phyloP scores from a whole-genome alignment of 2,888 invertebrate genomes.

The Aporophyla lueneburgensis region DNA sequence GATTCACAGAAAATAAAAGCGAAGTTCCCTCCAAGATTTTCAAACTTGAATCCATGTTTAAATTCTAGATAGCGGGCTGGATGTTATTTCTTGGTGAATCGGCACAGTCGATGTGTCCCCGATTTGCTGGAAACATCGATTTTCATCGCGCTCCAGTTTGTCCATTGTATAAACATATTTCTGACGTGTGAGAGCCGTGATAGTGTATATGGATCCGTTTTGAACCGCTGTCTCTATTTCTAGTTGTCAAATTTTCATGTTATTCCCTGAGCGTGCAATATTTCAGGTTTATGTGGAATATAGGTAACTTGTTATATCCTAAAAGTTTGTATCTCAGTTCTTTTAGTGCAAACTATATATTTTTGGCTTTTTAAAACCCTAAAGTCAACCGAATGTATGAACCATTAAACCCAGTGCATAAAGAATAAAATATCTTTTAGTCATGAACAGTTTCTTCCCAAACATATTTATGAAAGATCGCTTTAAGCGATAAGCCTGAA shows the following conservation, averaged over 20 bases:
- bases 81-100: slow-evolving; percentile 63
- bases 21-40: slow-evolving; percentile 45
- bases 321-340: neutral
- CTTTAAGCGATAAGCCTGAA: slow-evolving; percentile 7
- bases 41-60: slow-evolving; percentile 56
- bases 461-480: neutral
- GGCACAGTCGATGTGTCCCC: slow-evolving; percentile 61
- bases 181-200: slow-evolving; percentile 54
- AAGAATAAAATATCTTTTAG: neutral
- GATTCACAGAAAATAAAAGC: slow-evolving; percentile 60
- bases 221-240: slow-evolving; percentile 31
- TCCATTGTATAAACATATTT: slow-evolving; percentile 63
- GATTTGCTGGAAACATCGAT: slow-evolving; percentile 66
- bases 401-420: neutral
- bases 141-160: slow-evolving; percentile 63
- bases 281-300: slow-evolving; percentile 9
- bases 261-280: neutral
- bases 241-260: slow-evolving; percentile 32
- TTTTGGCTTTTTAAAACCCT: neutral
- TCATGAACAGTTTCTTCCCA: neutral
- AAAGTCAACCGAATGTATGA: neutral
- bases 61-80: slow-evolving; percentile 59
- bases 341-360: neutral
- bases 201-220: slow-evolving; percentile 45
- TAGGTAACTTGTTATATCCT: neutral